A percentile compares a stretch with the other conserved stretches of the same genome.
Conservation (phyloP, 2,113 vertebrate genomes). For the Gulo gulo region DNA sequence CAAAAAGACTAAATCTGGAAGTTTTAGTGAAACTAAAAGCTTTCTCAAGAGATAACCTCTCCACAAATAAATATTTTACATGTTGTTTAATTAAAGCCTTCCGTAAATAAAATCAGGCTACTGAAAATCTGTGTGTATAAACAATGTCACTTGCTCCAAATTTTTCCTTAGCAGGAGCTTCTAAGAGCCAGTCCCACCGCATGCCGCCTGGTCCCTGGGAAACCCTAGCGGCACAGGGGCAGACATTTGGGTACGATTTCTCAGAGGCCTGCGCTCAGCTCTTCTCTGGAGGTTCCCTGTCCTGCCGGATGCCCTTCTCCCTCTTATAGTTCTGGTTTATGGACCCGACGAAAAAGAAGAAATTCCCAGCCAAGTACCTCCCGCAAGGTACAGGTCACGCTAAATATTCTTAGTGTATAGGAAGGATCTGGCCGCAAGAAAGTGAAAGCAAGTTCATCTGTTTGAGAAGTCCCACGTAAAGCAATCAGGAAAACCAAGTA, state of each 20-base stretch:
- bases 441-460: background rate
- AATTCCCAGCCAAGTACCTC: background rate
- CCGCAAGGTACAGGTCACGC: background rate
- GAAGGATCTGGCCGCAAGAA: background rate
- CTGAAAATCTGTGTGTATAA: background rate
- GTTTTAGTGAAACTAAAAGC: constrained; percentile 7
- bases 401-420: background rate
- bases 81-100: constrained; percentile 40
- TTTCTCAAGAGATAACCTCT: background rate
- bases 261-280: background rate
- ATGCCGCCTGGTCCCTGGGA: background rate
- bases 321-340: background rate
- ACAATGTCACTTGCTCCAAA: background rate
- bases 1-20: constrained; percentile 25
- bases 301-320: background rate
- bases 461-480: constrained; percentile 18
- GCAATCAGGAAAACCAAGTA: background rate
- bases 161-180: background rate
- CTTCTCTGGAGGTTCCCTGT: background rate
- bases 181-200: background rate
- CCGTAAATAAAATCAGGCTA: constrained; percentile 41
- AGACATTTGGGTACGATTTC: background rate
- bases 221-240: background rate
- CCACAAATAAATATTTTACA: constrained; percentile 21
- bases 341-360: background rate